Evolutionary conservation across 1,140 invertebrate species (phyloP).

Genomic region (Bombus waltoni): DNA sequence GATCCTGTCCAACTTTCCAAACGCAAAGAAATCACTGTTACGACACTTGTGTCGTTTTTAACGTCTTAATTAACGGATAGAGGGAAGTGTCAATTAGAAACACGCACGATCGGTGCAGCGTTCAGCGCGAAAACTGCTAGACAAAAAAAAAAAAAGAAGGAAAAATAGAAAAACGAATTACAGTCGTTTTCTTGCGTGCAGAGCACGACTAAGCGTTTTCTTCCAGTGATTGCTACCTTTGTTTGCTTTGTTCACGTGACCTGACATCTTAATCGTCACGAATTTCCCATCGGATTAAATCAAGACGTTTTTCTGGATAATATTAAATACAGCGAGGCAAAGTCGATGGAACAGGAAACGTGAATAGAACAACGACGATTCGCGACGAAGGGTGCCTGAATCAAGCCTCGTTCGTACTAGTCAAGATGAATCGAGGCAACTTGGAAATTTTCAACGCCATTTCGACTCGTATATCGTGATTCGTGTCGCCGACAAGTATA

Average conservation of each 20-base stretch:
- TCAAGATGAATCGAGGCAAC: too few relatives aligned
- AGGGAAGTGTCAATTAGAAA: slow-evolving; percentile 35
- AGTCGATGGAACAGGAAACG: too few relatives aligned
- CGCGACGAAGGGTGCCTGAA: too few relatives aligned
- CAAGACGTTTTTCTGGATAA: not conserved
- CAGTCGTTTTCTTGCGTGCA: slow-evolving; percentile 20
- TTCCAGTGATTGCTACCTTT: not conserved
- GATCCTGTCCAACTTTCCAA: slow-evolving; percentile 14
- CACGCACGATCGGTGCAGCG: slow-evolving; percentile 5
- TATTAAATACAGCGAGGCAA: too few relatives aligned
- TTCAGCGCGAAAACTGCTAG: not conserved
- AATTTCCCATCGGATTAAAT: not conserved
- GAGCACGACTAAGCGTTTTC: not conserved
- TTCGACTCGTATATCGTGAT: too few relatives aligned
- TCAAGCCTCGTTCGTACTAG: too few relatives aligned
- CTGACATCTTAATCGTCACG: not conserved
- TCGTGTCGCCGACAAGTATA: too few relatives aligned
- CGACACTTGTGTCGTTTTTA: slow-evolving; percentile 13
- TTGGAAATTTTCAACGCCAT: too few relatives aligned
- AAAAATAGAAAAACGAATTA: not conserved
- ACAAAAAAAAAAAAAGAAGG: not conserved
- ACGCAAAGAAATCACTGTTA: not conserved
- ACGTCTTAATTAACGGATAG: slow-evolving; percentile 16
- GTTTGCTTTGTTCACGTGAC: not conserved
- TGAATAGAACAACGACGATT: too few relatives aligned